Evolutionary conservation across 2,888 invertebrate species (phyloP).

Genomic region (Linnaemya vulpina): DNA sequence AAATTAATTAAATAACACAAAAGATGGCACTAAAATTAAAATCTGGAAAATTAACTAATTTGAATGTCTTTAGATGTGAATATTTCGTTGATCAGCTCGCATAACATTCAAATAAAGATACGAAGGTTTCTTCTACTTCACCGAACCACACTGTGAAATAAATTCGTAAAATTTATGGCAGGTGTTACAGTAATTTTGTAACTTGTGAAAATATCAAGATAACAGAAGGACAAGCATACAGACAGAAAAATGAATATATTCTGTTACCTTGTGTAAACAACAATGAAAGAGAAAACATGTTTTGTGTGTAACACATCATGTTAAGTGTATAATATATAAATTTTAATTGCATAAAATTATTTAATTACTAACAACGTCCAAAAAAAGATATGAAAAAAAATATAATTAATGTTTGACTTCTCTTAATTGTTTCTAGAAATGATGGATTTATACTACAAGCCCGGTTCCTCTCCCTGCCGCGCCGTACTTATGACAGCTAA

Average conservation of each 20-base stretch:
- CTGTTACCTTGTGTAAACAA: background rate
- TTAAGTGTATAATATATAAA: too few relatives aligned
- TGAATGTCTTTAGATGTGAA: background rate
- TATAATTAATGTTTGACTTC: background rate
- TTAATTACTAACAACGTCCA: too few relatives aligned
- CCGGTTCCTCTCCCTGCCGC: constrained; percentile 87
- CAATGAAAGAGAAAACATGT: background rate
- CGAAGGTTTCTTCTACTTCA: too few relatives aligned
- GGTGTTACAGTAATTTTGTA: too few relatives aligned
- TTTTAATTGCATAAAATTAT: too few relatives aligned
- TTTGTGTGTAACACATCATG: background rate
- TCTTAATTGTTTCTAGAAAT: constrained; percentile 55
- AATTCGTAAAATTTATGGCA: too few relatives aligned
- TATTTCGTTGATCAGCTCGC: too few relatives aligned
- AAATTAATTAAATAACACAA: background rate
- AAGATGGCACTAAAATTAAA: background rate
- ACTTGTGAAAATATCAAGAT: too few relatives aligned
- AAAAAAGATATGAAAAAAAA: too few relatives aligned
- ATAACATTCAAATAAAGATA: too few relatives aligned
- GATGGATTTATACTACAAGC: constrained; percentile 87
- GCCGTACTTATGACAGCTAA: constrained; percentile 87
- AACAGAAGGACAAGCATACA: too few relatives aligned
- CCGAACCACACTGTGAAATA: too few relatives aligned
- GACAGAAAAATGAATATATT: background rate
- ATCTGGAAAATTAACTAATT: background rate